A percentile compares a stretch with the other conserved stretches of the same genome.
phyloP scores from a whole-genome alignment of 2,888 invertebrate species.

The Euclidia mi region DNA sequence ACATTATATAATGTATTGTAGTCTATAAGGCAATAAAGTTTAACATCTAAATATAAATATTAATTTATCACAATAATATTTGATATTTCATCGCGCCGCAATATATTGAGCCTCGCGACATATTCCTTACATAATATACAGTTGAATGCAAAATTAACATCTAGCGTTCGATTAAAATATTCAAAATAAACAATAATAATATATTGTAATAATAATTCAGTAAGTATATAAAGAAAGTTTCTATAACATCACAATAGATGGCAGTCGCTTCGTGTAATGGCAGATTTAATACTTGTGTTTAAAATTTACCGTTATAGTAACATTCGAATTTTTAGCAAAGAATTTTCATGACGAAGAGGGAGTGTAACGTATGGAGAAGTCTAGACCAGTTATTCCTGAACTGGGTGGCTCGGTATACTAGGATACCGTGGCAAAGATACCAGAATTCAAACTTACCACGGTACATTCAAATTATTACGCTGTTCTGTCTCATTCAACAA shows the following conservation, averaged over 20 bases:
- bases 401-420: too few relatives aligned
- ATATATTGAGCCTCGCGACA: not conserved
- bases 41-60: too few relatives aligned
- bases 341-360: not conserved
- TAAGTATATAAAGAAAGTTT: slow-evolving; percentile 36
- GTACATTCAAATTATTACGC: too few relatives aligned
- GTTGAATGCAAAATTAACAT: slow-evolving; percentile 45
- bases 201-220: slow-evolving; percentile 47
- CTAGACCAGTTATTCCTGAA: not conserved
- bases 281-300: slow-evolving; percentile 38
- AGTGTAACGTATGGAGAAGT: too few relatives aligned
- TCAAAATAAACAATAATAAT: slow-evolving; percentile 51
- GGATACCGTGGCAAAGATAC: too few relatives aligned
- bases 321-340: not conserved
- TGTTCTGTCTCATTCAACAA: too few relatives aligned
- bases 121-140: slow-evolving; percentile 10
- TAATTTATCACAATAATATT: not conserved
- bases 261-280: slow-evolving; percentile 51
- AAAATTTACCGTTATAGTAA: slow-evolving; percentile 16
- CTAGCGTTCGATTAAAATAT: slow-evolving; percentile 62
- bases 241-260: slow-evolving; percentile 50
- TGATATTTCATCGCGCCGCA: not conserved
- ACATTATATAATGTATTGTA: too few relatives aligned
- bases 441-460: too few relatives aligned
- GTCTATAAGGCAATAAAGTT: too few relatives aligned